phyloP scores from a whole-genome alignment of 1,140 invertebrate genomes.

The Chironomus striatipennis region DNA sequence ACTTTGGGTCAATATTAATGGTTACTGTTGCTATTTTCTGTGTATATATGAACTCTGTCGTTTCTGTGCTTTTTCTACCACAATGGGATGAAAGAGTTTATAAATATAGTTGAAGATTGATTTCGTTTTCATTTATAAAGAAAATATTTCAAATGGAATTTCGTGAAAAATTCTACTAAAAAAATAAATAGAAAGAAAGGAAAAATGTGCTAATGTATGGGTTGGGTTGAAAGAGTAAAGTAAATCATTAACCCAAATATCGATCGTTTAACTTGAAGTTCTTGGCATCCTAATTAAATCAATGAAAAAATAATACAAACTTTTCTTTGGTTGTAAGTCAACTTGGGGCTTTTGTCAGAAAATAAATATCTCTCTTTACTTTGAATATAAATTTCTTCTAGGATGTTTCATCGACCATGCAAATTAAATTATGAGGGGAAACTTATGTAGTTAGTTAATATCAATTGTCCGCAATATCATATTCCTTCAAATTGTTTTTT shows the following conservation, averaged over 20 bases:
- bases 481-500: background rate
- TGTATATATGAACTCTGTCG: background rate
- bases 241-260: constrained; percentile 12
- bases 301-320: background rate
- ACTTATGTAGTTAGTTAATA: constrained; percentile 2
- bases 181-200: too few species aligned
- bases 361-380: background rate
- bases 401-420: background rate
- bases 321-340: background rate
- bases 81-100: too few species aligned
- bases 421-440: constrained; percentile 11
- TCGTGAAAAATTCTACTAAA: too few species aligned
- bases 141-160: too few species aligned
- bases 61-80: too few species aligned
- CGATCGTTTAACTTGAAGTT: background rate
- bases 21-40: background rate
- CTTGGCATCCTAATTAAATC: background rate
- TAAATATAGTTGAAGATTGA: too few species aligned
- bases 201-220: background rate
- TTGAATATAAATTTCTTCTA: background rate
- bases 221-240: background rate
- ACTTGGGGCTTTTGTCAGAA: background rate
- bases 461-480: background rate
- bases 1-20: background rate
- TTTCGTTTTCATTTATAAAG: too few species aligned